Percentiles rank a stretch among this genome's conserved stretches.
These are phyloP conservation scores for Eristalis tenax DNA, from an alignment of 2,888 invertebrate genomes.

Conservation along the genomic window DNA sequence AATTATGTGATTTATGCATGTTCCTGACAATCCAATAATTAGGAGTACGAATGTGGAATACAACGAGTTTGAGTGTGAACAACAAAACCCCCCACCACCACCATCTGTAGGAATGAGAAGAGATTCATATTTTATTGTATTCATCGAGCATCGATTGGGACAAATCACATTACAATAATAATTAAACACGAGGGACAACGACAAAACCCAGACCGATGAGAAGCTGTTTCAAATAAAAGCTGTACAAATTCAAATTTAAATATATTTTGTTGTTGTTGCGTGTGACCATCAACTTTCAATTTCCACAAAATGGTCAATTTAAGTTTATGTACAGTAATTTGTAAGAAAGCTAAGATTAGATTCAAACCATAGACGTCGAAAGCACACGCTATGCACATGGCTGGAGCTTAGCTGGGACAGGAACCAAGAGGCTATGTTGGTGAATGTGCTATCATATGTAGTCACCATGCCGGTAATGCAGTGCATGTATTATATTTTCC, in stretches of 20 bases:
- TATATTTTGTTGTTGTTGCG: not conserved
- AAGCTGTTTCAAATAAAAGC: slow-evolving; percentile 14
- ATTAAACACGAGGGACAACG: not conserved
- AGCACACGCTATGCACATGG: not conserved
- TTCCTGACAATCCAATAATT: not conserved
- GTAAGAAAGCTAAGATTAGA: not conserved
- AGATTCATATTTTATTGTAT: not conserved
- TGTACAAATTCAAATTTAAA: not conserved
- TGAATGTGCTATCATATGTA: not conserved
- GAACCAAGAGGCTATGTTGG: not conserved
- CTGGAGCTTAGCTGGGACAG: not conserved
- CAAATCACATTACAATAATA: slow-evolving; percentile 29
- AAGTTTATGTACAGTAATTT: not conserved
- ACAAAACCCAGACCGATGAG: slow-evolving; percentile 53
- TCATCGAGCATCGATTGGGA: slow-evolving; percentile 2
- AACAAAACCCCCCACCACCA: not conserved
- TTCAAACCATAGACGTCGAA: not conserved
- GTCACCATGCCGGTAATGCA: too few species aligned
- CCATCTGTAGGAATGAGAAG: not conserved
- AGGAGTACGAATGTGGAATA: not conserved
- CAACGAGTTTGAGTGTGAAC: not conserved
- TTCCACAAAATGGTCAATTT: not conserved
- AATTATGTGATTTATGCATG: not conserved
- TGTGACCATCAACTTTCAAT: slow-evolving; percentile 38
- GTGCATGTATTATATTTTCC: too few species aligned